Evolutionary conservation across 2,888 invertebrate species (phyloP).

Genomic region (Hypercompe scribonia): DNA sequence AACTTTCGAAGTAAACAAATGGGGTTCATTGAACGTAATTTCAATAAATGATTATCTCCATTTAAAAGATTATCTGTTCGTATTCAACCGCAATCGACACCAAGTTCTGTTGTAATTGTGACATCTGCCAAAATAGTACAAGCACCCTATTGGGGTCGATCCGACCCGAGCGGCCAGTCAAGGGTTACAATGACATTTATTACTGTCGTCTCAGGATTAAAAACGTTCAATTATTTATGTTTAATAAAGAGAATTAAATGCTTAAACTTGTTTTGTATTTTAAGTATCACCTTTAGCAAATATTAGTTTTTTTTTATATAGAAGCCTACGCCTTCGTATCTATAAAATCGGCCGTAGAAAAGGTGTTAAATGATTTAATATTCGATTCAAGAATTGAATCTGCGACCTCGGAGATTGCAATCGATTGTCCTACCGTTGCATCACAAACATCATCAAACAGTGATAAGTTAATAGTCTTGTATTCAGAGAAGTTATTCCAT

Average conservation of each 20-base stretch:
- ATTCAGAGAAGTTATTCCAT: too few relatives aligned
- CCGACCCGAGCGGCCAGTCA: conserved; percentile 46
- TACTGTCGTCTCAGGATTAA: conserved; percentile 49
- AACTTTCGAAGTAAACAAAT: conserved; percentile 42
- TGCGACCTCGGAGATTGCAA: too few relatives aligned
- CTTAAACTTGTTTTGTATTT: conserved; percentile 7
- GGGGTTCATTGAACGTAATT: conserved; percentile 56
- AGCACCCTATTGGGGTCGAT: conserved; percentile 26
- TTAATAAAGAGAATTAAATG: conserved; percentile 18
- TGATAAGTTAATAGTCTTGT: too few relatives aligned
- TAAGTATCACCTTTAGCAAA: too few relatives aligned
- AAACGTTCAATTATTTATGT: conserved; percentile 43
- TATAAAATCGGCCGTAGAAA: too few relatives aligned
- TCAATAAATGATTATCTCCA: conserved; percentile 53
- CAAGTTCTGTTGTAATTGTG: conserved; percentile 77
- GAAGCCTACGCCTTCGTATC: too few relatives aligned
- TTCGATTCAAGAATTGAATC: too few relatives aligned
- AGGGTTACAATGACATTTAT: conserved; percentile 52
- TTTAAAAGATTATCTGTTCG: conserved; percentile 77
- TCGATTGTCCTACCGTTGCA: too few relatives aligned
- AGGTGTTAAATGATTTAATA: too few relatives aligned
- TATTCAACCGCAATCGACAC: conserved; percentile 81
- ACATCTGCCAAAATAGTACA: conserved; percentile 78
- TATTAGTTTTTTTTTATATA: too few relatives aligned
- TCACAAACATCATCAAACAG: too few relatives aligned